Evolutionary conservation across 1,140 invertebrate genomes (phyloP).

Genomic region (Leptinotarsa defecta): DNA sequence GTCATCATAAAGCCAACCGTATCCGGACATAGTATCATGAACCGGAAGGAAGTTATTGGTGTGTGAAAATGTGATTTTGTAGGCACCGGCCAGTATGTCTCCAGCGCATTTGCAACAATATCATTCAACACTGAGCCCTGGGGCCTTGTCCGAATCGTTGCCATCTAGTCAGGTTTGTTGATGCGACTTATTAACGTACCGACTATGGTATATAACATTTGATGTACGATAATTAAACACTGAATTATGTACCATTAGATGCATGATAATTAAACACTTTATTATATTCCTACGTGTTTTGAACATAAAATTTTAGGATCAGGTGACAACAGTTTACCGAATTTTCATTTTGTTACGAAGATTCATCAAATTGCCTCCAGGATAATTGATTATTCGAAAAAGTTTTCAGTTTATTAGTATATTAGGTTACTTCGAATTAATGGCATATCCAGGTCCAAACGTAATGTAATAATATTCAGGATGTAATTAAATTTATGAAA

Average conservation of each 20-base stretch:
- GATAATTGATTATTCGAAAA: too few species aligned
- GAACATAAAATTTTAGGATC: too few species aligned
- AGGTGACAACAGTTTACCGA: too few species aligned
- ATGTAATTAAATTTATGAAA: too few species aligned
- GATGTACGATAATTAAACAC: conserved; percentile 1
- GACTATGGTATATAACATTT: background rate
- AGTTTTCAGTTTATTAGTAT: too few species aligned
- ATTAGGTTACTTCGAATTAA: too few species aligned
- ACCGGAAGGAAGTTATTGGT: conserved; percentile 12
- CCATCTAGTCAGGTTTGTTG: conserved; percentile 77
- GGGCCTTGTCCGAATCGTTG: conserved; percentile 74
- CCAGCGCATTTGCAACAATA: conserved; percentile 83
- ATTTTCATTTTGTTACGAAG: too few species aligned
- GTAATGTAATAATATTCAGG: too few species aligned
- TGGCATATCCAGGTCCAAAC: too few species aligned
- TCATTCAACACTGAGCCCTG: conserved; percentile 68
- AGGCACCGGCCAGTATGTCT: conserved; percentile 89
- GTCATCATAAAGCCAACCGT: conserved; percentile 37
- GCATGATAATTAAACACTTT: too few species aligned
- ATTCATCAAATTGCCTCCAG: too few species aligned
- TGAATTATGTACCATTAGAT: background rate
- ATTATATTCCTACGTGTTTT: too few species aligned
- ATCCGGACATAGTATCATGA: background rate
- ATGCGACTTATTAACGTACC: conserved; percentile 25
- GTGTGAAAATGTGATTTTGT: conserved; percentile 53